These are phyloP conservation scores for Heliconius hortense DNA, from an alignment of 2,888 invertebrate species.

Conservation along the genomic window DNA sequence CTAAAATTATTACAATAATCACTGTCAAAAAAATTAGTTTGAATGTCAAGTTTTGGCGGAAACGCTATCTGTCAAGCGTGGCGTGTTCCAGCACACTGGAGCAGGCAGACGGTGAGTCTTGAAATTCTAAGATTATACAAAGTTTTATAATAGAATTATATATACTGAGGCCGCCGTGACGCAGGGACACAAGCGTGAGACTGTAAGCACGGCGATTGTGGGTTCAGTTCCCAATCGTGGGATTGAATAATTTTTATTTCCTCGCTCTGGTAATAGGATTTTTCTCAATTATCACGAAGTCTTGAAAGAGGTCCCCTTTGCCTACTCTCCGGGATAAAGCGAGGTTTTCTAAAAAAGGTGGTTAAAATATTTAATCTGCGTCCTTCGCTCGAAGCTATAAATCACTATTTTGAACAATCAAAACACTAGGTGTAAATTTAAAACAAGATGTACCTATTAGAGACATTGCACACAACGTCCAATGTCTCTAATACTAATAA, in stretches of 20 bases:
- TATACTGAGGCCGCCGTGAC: background rate
- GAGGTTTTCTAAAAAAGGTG: too few species aligned
- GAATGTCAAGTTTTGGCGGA: constrained; percentile 27
- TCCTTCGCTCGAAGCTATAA: too few species aligned
- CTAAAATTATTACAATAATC: background rate
- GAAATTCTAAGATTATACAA: constrained; percentile 40
- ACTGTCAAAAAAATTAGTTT: background rate
- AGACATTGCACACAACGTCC: background rate
- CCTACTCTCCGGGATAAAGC: too few species aligned
- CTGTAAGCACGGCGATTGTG: background rate
- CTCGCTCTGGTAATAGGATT: background rate
- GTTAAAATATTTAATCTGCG: too few species aligned
- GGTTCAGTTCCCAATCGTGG: background rate
- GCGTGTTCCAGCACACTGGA: constrained; percentile 44
- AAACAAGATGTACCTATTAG: background rate
- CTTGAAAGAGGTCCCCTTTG: too few species aligned
- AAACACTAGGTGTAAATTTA: too few species aligned
- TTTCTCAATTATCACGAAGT: too few species aligned
- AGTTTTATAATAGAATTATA: background rate
- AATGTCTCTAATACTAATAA: background rate
- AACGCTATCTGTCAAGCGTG: constrained; percentile 37
- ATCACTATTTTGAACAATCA: too few species aligned
- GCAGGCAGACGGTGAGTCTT: constrained; percentile 36
- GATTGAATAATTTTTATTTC: background rate
- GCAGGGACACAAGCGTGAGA: background rate